Evolutionary conservation across 2,113 vertebrate genomes (phyloP).

Genomic region (Isurus oxyrinchus): DNA sequence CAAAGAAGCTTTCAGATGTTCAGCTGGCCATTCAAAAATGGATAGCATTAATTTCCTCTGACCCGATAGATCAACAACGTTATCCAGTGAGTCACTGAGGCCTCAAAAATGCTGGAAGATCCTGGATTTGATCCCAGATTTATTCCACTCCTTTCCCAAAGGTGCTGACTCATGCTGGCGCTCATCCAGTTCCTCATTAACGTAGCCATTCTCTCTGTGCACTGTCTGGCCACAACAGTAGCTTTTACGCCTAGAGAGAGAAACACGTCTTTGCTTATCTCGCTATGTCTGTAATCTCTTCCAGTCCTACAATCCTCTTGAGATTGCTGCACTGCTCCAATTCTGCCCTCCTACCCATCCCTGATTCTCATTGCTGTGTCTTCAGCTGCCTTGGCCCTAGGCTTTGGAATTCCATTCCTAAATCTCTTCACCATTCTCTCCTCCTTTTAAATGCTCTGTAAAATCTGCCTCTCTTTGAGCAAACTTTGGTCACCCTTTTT

Average conservation of each 20-base stretch:
- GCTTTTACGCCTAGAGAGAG: neutral
- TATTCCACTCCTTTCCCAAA: neutral
- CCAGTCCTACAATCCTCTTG: too few relatives aligned
- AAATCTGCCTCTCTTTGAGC: too few relatives aligned
- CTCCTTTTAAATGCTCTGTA: too few relatives aligned
- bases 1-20: neutral
- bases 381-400: too few relatives aligned
- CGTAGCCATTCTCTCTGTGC: neutral
- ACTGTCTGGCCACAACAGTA: neutral
- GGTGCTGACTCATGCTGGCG: neutral
- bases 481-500: too few relatives aligned
- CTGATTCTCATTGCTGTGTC: too few relatives aligned
- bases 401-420: too few relatives aligned
- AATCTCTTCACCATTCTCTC: too few relatives aligned
- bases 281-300: neutral
- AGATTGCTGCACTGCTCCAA: neutral
- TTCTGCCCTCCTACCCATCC: neutral
- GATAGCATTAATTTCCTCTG: neutral
- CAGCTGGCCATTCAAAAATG: neutral
- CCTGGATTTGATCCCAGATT: neutral
- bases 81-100: neutral
- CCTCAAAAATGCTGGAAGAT: neutral
- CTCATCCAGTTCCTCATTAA: neutral
- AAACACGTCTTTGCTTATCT: neutral
- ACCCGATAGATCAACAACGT: neutral